Percentiles rank a stretch among this genome's conserved stretches.
Conservation (phyloP, 2,888 invertebrate genomes). For the Lymantria monacha region DNA sequence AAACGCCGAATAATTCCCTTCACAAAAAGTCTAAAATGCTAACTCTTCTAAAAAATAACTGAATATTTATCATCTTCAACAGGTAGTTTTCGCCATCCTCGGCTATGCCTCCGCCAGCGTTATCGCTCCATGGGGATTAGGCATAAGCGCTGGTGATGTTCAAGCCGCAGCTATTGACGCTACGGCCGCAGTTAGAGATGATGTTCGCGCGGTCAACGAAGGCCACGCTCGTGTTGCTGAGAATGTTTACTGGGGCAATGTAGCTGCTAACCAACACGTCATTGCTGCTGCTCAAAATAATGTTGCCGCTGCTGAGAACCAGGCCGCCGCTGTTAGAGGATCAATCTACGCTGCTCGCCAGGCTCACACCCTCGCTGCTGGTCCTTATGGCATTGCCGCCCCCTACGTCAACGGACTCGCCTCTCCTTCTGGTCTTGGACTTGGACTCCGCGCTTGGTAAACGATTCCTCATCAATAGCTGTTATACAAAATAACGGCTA, state of each 20-base stretch:
- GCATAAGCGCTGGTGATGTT: constrained; percentile 69
- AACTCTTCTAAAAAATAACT: no score
- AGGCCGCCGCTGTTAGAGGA: constrained; percentile 43
- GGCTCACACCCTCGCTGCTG: neutral
- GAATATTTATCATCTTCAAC: constrained; percentile 8
- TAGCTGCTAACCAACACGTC: constrained; percentile 67
- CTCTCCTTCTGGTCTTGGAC: constrained; percentile 23
- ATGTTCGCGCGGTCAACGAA: constrained; percentile 60
- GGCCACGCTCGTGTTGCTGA: constrained; percentile 64
- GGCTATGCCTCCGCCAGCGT: constrained; percentile 74
- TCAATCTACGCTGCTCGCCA: neutral
- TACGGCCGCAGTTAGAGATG: constrained; percentile 63
- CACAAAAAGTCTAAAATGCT: no score
- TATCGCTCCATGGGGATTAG: constrained; percentile 57
- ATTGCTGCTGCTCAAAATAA: constrained; percentile 74
- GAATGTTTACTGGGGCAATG: constrained; percentile 70
- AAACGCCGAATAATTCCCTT: no score
- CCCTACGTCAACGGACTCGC: constrained; percentile 16
- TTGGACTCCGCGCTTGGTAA: constrained; percentile 57
- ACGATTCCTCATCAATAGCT: constrained; percentile 12
- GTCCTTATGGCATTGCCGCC: constrained; percentile 25
- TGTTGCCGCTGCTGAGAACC: constrained; percentile 59
- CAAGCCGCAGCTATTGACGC: constrained; percentile 75
- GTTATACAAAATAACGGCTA: neutral
- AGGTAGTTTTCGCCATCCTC: constrained; percentile 77